Evolutionary conservation across 2,113 vertebrate genomes (phyloP).

Genomic region (Platysternon megacephalum): DNA sequence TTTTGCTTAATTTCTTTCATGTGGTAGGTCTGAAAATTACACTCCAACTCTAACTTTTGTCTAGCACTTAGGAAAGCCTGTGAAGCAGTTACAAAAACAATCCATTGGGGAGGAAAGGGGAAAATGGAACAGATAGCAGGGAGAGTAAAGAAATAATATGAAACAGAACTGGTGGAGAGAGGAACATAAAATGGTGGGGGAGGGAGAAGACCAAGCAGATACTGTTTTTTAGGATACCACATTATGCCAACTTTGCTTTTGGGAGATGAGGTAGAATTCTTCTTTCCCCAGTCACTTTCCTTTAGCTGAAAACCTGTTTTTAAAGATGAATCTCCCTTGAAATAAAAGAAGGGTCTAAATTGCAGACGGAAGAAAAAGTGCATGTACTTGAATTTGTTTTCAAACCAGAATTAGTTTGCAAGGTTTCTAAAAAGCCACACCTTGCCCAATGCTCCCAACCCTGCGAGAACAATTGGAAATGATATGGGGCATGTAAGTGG

Average conservation of each 20-base stretch:
- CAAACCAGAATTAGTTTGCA: fast-evolving
- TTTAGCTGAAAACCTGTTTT: neutral
- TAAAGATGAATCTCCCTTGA: neutral
- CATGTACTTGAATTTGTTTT: neutral
- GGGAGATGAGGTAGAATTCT: neutral
- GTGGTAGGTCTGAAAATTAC: constrained; percentile 54
- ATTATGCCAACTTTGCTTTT: neutral
- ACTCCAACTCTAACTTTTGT: constrained; percentile 41
- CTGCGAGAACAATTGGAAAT: neutral
- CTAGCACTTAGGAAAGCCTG: constrained; percentile 15
- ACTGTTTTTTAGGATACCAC: neutral
- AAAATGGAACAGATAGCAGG: constrained; percentile 24
- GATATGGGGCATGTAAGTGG: neutral
- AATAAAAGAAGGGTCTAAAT: neutral
- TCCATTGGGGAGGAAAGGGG: constrained; percentile 39
- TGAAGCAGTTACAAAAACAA: constrained; percentile 46
- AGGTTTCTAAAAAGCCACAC: neutral
- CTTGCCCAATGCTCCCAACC: neutral
- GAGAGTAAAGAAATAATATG: constrained; percentile 5
- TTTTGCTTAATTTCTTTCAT: constrained; percentile 61
- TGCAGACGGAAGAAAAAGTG: neutral
- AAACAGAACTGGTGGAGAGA: neutral
- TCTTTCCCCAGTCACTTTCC: neutral
- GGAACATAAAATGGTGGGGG: neutral
- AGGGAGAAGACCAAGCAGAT: neutral